Percentiles rank a stretch among this genome's conserved stretches.
These are phyloP conservation scores for Hofmannophila pseudospretella DNA, from an alignment of 2,888 invertebrate species.

Conservation along the genomic window DNA sequence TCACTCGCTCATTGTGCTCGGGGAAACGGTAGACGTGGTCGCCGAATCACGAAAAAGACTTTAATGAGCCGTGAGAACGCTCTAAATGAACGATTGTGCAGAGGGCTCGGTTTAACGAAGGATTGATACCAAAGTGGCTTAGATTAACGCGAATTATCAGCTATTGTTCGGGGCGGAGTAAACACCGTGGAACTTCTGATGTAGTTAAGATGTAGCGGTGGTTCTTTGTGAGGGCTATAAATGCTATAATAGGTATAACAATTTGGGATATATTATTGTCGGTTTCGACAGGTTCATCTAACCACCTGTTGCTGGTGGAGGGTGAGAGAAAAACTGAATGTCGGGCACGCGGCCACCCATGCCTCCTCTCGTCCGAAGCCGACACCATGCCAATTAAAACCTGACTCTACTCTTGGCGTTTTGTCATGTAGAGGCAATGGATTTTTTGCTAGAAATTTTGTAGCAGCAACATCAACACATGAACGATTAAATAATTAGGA, in stretches of 20 bases:
- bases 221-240: background rate
- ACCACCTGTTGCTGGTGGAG: constrained; percentile 59
- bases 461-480: too few relatives aligned
- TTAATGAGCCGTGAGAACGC: constrained; percentile 77
- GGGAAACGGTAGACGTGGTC: constrained; percentile 77
- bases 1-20: constrained; percentile 76
- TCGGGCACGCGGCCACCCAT: constrained; percentile 21
- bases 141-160: constrained; percentile 48
- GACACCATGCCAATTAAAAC: constrained; percentile 65
- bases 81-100: constrained; percentile 73
- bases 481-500: too few relatives aligned
- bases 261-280: constrained; percentile 19
- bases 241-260: too few relatives aligned
- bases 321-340: constrained; percentile 60
- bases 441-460: too few relatives aligned
- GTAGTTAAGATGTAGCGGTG: background rate
- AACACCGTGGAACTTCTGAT: constrained; percentile 14
- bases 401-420: constrained; percentile 55
- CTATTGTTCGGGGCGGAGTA: constrained; percentile 29
- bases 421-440: constrained; percentile 42
- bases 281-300: constrained; percentile 43
- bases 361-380: constrained; percentile 30
- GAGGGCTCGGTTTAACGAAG: constrained; percentile 63
- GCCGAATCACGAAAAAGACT: constrained; percentile 74
- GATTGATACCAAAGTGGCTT: constrained; percentile 64